Conservation (phyloP, 2,113 vertebrate genomes). For the Bos indicus region DNA sequence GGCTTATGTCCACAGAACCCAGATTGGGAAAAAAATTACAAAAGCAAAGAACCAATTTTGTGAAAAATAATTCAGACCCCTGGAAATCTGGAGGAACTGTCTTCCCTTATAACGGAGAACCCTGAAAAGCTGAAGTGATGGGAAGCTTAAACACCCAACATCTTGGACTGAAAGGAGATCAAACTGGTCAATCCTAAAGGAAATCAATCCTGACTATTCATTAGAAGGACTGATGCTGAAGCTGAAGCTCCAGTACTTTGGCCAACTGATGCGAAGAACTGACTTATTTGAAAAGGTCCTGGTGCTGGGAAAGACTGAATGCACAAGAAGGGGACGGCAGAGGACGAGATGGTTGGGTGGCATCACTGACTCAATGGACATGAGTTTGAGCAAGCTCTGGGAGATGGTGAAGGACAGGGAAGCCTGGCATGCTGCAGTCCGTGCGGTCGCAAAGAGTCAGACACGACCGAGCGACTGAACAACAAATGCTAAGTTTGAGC, state of each 20-base stretch:
- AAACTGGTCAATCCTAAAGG: not conserved
- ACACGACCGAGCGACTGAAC: not conserved
- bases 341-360: not conserved
- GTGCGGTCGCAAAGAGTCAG: not conserved
- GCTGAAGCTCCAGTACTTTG: not conserved
- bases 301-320: not conserved
- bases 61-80: not conserved
- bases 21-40: not conserved
- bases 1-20: not conserved
- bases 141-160: not conserved
- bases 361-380: not conserved
- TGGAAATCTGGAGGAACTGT: not conserved
- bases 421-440: not conserved
- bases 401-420: not conserved
- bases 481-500: not conserved
- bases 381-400: not conserved
- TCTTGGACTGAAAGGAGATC: not conserved
- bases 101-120: not conserved
- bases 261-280: not conserved
- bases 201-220: not conserved
- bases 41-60: not conserved
- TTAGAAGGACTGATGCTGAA: not conserved
- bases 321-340: not conserved
- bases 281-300: not conserved
- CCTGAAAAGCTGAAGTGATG: not conserved